These are phyloP conservation scores for Ochropleura leucogaster DNA, from an alignment of 2,888 invertebrate genomes.

Conservation along the genomic window DNA sequence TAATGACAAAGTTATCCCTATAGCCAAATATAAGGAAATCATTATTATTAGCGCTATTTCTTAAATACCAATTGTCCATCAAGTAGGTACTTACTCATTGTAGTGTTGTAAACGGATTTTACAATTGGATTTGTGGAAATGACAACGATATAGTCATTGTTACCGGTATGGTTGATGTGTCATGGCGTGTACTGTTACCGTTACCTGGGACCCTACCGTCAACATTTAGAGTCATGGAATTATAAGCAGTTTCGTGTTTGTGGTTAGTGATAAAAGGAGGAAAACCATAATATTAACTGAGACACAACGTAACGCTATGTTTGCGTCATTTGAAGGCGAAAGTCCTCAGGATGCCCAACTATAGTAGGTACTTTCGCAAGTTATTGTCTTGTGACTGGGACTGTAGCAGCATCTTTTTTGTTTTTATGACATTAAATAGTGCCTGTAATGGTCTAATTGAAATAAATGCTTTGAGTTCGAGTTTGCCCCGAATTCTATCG, in stretches of 20 bases:
- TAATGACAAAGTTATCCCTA: slow-evolving; percentile 31
- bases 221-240: slow-evolving; percentile 47
- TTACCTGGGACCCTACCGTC: slow-evolving; percentile 41
- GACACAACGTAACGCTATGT: no score
- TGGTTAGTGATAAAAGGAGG: not conserved
- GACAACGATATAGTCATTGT: slow-evolving; percentile 53
- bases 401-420: no score
- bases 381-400: no score
- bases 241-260: slow-evolving; percentile 15
- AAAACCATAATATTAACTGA: slow-evolving; percentile 9
- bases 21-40: slow-evolving; percentile 13
- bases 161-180: slow-evolving; percentile 56
- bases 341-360: not conserved
- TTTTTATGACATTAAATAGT: no score
- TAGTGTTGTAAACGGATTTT: slow-evolving; percentile 42
- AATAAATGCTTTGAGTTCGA: no score
- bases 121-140: slow-evolving; percentile 61
- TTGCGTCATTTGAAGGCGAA: not conserved
- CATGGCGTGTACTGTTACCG: slow-evolving; percentile 55
- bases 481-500: no score
- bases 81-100: slow-evolving; percentile 43
- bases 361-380: no score
- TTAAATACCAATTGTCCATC: slow-evolving; percentile 34
- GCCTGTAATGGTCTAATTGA: no score
- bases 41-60: slow-evolving; percentile 27